Percentiles rank a stretch among this genome's conserved stretches.
Conservation (phyloP, 2,113 vertebrate genomes). For the Pedionomus torquatus region DNA sequence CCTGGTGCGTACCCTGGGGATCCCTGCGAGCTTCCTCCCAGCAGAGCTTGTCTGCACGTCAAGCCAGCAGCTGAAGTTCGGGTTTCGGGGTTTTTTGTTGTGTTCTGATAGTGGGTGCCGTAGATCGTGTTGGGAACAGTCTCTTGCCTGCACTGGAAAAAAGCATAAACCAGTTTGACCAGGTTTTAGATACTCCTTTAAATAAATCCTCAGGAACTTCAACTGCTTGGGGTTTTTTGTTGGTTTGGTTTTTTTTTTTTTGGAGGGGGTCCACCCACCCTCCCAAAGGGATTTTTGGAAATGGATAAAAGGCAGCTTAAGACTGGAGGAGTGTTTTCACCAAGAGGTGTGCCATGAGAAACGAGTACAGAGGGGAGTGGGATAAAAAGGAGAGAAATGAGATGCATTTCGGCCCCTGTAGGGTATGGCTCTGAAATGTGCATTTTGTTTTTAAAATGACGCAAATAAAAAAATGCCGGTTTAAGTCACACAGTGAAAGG, state of each 20-base stretch:
- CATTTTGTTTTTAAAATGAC: not conserved
- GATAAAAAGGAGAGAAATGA: not conserved
- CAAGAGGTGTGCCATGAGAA: not conserved
- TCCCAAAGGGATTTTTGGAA: not conserved
- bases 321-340: not conserved
- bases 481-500: not conserved
- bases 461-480: not conserved
- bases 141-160: not conserved
- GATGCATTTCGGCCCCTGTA: not conserved
- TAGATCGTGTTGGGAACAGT: not conserved
- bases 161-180: not conserved
- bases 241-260: not conserved
- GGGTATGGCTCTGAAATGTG: not conserved
- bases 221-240: not conserved
- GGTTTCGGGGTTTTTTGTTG: not conserved
- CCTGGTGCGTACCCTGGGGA: rapidly evolving
- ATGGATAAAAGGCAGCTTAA: not conserved
- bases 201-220: not conserved
- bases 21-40: not conserved
- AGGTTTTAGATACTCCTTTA: not conserved
- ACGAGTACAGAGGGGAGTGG: not conserved
- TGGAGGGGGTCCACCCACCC: not conserved
- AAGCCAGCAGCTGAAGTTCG: not conserved
- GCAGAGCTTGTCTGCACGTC: not conserved
- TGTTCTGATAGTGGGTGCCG: not conserved